These are phyloP conservation scores for Parazoanthus darwini DNA, from an alignment of 92 coral and sea anemone genomes.

Conservation along the genomic window DNA sequence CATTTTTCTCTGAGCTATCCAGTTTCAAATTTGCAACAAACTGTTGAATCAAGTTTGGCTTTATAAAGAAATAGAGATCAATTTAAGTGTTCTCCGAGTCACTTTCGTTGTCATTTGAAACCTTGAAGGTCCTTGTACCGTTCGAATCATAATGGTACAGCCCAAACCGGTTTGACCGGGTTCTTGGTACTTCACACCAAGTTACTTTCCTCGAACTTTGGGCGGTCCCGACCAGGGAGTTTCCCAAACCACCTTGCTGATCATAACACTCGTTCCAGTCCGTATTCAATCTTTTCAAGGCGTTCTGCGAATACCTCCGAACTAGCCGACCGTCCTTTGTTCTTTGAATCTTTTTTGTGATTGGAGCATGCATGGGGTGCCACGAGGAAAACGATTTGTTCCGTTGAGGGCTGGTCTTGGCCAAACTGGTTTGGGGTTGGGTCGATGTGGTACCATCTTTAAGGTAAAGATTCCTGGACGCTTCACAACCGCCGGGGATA, in stretches of 20 bases:
- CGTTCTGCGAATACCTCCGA: background rate
- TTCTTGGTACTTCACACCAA: constrained; percentile 8
- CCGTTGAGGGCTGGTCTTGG: background rate
- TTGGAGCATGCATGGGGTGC: background rate
- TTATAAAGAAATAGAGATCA: too few relatives aligned
- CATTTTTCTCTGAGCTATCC: too few relatives aligned
- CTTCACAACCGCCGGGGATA: background rate
- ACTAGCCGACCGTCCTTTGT: background rate
- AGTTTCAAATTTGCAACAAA: too few relatives aligned
- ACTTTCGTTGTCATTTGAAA: background rate
- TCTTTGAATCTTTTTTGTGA: background rate
- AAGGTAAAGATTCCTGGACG: background rate
- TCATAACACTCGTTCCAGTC: constrained; percentile 1
- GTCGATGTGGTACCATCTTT: background rate
- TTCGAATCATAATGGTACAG: background rate
- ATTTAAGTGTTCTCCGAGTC: background rate
- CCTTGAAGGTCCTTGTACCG: background rate
- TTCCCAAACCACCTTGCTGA: background rate
- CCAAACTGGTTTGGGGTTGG: background rate
- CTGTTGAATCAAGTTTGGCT: too few relatives aligned
- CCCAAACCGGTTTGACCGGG: constrained; percentile 21
- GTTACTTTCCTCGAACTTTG: background rate
- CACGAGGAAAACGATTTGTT: background rate
- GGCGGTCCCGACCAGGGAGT: background rate
- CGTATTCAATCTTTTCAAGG: background rate